Conservation (phyloP, 2,888 invertebrate species). For the Glaucopsyche alexis region DNA sequence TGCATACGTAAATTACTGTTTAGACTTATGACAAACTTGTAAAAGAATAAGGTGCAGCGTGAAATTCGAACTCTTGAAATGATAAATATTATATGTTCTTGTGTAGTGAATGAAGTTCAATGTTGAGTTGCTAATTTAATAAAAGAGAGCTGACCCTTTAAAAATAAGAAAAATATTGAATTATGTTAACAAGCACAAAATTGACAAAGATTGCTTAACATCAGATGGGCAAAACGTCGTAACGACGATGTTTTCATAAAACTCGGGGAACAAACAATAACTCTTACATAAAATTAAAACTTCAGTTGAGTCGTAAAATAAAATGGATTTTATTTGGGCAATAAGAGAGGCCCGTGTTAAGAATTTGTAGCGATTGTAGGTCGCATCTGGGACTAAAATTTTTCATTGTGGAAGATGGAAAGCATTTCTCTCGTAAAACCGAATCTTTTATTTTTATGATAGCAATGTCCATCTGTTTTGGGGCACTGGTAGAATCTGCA, state of each 20-base stretch:
- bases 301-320: background rate
- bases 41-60: too few relatives aligned
- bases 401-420: slow-evolving; percentile 15
- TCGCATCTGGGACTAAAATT: slow-evolving; percentile 7
- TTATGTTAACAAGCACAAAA: too few relatives aligned
- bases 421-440: background rate
- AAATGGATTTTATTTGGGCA: background rate
- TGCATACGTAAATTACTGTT: too few relatives aligned
- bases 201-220: too few relatives aligned
- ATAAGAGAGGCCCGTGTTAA: background rate
- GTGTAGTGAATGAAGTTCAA: too few relatives aligned
- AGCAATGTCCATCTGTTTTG: background rate
- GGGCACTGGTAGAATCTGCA: background rate
- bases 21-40: too few relatives aligned
- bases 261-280: background rate
- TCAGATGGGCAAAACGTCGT: background rate
- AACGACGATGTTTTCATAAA: background rate
- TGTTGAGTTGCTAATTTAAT: too few relatives aligned
- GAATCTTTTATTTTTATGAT: slow-evolving; percentile 10
- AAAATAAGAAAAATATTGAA: too few relatives aligned
- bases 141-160: too few relatives aligned
- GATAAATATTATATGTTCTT: too few relatives aligned
- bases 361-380: background rate
- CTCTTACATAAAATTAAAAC: slow-evolving; percentile 21
- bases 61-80: too few relatives aligned